Conservation (phyloP, 2,888 invertebrate genomes). For the Drosophila lutescens region DNA sequence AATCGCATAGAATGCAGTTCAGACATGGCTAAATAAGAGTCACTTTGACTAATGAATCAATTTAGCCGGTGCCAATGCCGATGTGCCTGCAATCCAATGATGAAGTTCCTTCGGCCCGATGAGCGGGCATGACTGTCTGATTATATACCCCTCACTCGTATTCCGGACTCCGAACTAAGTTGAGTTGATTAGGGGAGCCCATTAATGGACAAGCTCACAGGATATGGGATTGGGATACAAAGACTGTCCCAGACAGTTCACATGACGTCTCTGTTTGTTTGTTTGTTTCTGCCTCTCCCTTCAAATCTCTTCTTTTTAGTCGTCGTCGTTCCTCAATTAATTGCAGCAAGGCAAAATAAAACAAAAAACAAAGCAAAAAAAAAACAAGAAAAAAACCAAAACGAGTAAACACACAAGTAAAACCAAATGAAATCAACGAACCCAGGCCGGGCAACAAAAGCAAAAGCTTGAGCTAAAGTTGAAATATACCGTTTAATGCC, state of each 20-base stretch:
- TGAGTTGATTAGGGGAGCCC: conserved; percentile 63
- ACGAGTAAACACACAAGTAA: conserved; percentile 54
- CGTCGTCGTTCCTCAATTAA: conserved; percentile 70
- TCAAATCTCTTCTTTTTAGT: conserved; percentile 49
- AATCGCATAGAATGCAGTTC: conserved; percentile 39
- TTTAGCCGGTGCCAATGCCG: conserved; percentile 66
- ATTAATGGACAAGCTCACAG: conserved; percentile 74
- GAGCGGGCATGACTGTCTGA: conserved; percentile 46
- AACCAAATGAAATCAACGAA: conserved; percentile 71
- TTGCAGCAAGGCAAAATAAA: conserved; percentile 57
- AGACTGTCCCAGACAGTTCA: conserved; percentile 59
- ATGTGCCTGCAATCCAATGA: conserved; percentile 59
- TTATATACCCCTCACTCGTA: conserved; percentile 1
- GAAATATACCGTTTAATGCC: conserved; percentile 74
- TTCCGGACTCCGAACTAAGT: conserved; percentile 7
- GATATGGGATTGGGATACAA: conserved; percentile 69
- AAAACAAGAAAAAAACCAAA: conserved; percentile 10
- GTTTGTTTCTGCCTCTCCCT: conserved; percentile 35
- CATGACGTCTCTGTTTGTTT: conserved; percentile 69
- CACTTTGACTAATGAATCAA: conserved; percentile 81
- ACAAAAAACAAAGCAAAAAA: conserved; percentile 30
- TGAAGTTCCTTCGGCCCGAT: conserved; percentile 56
- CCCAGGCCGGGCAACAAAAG: conserved; percentile 43
- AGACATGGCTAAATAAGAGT: conserved; percentile 71
- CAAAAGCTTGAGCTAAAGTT: conserved; percentile 67